phyloP scores from a whole-genome alignment of 2,888 invertebrate genomes.

The Trilocha varians region DNA sequence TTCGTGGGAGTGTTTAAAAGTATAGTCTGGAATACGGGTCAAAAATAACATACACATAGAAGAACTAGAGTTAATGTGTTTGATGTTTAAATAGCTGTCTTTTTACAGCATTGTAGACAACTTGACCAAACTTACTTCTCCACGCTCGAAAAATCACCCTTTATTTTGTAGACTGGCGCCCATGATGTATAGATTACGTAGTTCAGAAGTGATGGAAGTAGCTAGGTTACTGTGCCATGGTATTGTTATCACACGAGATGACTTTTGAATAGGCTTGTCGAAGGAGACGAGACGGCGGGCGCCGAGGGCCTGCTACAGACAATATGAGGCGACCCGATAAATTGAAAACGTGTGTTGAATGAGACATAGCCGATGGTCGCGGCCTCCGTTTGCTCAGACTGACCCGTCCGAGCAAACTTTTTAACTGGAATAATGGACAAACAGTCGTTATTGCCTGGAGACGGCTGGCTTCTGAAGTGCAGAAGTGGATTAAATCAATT shows the following conservation, averaged over 20 bases:
- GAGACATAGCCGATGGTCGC: slow-evolving; percentile 24
- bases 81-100: too few relatives aligned
- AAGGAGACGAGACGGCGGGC: slow-evolving; percentile 39
- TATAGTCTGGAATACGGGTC: too few relatives aligned
- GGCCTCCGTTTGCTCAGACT: slow-evolving; percentile 11
- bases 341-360: slow-evolving; percentile 66
- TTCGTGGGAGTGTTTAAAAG: too few relatives aligned
- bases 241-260: slow-evolving; percentile 33
- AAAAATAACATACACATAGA: too few relatives aligned
- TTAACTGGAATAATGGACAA: slow-evolving; percentile 22
- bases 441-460: slow-evolving; percentile 12
- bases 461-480: slow-evolving; percentile 2
- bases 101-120: too few relatives aligned
- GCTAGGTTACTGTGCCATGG: slow-evolving; percentile 19
- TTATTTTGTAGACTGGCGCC: too few relatives aligned
- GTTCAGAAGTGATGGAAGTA: slow-evolving; percentile 8
- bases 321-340: slow-evolving; percentile 40
- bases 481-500: neutral
- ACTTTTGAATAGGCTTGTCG: slow-evolving; percentile 37
- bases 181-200: neutral
- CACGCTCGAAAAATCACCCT: too few relatives aligned
- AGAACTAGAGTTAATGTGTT: too few relatives aligned
- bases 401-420: slow-evolving; percentile 15
- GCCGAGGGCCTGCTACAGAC: slow-evolving; percentile 30
- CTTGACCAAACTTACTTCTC: too few relatives aligned